Evolutionary conservation across 2,113 vertebrate species (phyloP), one percentile per base, ranked within the genome.

Genomic region (Eurypyga helias): DNA sequence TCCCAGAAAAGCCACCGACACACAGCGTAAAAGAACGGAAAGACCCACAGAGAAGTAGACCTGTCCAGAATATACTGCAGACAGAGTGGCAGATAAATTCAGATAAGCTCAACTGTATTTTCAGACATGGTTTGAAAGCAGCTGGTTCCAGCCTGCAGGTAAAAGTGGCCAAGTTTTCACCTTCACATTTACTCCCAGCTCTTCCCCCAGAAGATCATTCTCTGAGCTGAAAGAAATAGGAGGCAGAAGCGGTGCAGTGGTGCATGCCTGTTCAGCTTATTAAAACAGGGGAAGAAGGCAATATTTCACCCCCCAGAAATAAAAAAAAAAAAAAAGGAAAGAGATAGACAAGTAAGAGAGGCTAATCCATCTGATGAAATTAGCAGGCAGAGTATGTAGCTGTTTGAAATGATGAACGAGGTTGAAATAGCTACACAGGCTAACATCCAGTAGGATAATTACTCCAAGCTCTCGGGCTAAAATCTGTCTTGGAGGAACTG

Each of bases 341-440:
- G 98, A 99, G 99, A 99, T 98, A 99, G 99, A 99, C 99, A 99
- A 99, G 99, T 97, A 98, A 98, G 99, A 98, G 98, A 98, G 98
- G 98, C 99, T 99, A 99, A 99, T 99, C 99, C 99, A 99, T 98
- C 97, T 99, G 99, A 99, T 99, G 99, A 99, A 99, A 99, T 99
- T 99, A 99, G 99, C 99, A 99, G 98, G 98, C 98, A 98, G 98
- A 98, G 98, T 98, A 98, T 98, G 98, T 98, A 98, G 98, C 98
- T 98, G 99, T 98, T 99, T 98, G 98, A 98, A 98, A 99, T 99
- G 99, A 99, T 99, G 98, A 98, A 99, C 98, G 98, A 99, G 98
- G 98, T 98, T 99, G 99, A 99, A 99, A 99, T 98, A 98, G 99
- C 99, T 99, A 98, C 98, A 99, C 98, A 99, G 99, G 98, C 98